Evolutionary conservation across 2,113 vertebrate species (phyloP).

Genomic region (Corythaixoides concolor): DNA sequence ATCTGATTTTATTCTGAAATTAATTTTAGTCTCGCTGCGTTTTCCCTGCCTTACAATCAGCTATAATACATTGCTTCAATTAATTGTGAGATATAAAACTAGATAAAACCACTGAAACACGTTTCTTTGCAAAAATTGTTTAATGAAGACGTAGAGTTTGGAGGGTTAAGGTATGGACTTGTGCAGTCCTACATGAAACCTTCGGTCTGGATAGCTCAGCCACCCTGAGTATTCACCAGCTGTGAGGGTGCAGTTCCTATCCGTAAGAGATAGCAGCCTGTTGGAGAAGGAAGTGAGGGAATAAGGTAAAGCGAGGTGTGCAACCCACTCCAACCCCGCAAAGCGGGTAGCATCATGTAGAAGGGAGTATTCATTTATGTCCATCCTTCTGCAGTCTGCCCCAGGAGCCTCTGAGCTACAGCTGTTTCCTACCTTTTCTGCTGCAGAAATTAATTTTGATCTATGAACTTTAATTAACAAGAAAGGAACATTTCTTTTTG

Average conservation of each 20-base stretch:
- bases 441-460: constrained; percentile 48
- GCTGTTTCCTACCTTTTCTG: background rate
- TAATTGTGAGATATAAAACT: background rate
- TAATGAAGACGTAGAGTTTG: background rate
- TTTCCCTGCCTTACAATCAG: background rate
- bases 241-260: background rate
- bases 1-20: background rate
- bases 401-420: background rate
- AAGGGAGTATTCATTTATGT: background rate
- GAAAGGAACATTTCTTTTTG: constrained; percentile 43
- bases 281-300: background rate
- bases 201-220: background rate
- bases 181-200: background rate
- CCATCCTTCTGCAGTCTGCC: background rate
- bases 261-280: background rate
- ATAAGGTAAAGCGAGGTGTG: background rate
- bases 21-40: background rate
- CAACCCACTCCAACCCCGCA: background rate
- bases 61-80: background rate
- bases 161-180: background rate
- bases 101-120: background rate
- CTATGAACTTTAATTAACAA: constrained; percentile 52
- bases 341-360: background rate
- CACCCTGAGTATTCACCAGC: background rate
- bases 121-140: background rate